These are phyloP conservation scores for Spilosoma lubricipeda DNA, from an alignment of 2,888 invertebrate species.

Conservation along the genomic window DNA sequence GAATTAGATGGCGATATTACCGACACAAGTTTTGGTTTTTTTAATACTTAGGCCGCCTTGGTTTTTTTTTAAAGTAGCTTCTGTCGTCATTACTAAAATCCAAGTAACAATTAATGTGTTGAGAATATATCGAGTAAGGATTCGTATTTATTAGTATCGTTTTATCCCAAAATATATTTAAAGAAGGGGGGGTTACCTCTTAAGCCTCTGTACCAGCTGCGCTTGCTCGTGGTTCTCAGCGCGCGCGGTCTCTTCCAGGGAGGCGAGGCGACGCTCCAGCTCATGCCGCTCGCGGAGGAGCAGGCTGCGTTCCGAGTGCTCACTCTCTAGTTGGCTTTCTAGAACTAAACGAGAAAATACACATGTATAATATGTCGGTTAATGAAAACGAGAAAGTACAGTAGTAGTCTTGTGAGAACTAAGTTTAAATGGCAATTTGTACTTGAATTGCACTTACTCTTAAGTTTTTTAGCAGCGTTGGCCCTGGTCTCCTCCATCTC, in stretches of 20 bases:
- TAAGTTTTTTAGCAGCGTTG: slow-evolving; percentile 96
- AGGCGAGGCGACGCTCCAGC: slow-evolving; percentile 93
- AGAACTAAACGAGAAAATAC: slow-evolving; percentile 84
- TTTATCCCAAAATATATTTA: no score
- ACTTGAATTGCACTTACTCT: slow-evolving; percentile 82
- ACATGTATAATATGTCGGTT: neutral
- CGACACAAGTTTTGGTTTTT: neutral
- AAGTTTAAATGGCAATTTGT: no score
- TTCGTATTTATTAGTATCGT: no score
- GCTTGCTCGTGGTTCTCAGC: slow-evolving; percentile 91
- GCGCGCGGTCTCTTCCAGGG: slow-evolving; percentile 91
- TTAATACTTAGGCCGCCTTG: no score
- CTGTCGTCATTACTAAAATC: neutral
- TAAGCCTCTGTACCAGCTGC: slow-evolving; percentile 90
- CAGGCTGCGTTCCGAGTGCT: slow-evolving; percentile 96
- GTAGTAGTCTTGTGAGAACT: no score
- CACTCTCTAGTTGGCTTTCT: slow-evolving; percentile 96
- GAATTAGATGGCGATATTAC: neutral
- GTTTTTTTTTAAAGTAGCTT: neutral
- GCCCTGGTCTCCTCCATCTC: slow-evolving; percentile 97
- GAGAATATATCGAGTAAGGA: no score
- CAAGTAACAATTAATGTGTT: no score
- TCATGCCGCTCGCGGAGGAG: slow-evolving; percentile 96
- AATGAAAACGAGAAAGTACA: no score
- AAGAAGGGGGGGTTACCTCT: slow-evolving; percentile 72